A percentile compares a stretch with the other conserved stretches of the same genome.
Conservation (phyloP, 2,113 vertebrate genomes). For the Trogon surrucura region DNA sequence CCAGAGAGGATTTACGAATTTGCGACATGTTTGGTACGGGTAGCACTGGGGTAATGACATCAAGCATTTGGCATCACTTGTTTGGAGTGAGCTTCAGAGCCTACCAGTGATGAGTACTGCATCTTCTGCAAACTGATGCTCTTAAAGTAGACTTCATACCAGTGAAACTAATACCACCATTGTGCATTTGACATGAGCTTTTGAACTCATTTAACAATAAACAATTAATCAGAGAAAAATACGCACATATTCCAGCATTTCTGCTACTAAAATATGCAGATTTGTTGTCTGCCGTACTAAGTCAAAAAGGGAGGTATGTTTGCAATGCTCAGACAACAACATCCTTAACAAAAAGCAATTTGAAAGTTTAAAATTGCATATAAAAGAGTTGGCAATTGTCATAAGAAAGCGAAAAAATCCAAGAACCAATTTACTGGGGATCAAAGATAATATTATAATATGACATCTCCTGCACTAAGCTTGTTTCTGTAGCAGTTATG, state of each 20-base stretch:
- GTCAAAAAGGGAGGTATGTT: background rate
- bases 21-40: background rate
- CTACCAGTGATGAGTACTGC: background rate
- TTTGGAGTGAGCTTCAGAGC: background rate
- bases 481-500: constrained; percentile 11
- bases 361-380: background rate
- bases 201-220: background rate
- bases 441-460: constrained; percentile 2
- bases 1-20: background rate
- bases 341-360: background rate
- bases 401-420: background rate
- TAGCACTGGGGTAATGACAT: background rate
- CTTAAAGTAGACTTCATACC: background rate
- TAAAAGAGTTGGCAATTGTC: background rate
- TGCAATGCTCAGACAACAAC: background rate
- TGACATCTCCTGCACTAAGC: background rate
- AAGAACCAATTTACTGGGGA: constrained; percentile 23
- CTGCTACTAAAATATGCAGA: background rate
- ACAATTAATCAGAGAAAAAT: background rate
- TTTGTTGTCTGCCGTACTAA: background rate
- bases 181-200: background rate
- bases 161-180: background rate
- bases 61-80: background rate
- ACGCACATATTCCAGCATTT: background rate
- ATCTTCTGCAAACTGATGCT: background rate